Conservation (phyloP, 2,113 vertebrate species). For the Fukomys damarensis region DNA sequence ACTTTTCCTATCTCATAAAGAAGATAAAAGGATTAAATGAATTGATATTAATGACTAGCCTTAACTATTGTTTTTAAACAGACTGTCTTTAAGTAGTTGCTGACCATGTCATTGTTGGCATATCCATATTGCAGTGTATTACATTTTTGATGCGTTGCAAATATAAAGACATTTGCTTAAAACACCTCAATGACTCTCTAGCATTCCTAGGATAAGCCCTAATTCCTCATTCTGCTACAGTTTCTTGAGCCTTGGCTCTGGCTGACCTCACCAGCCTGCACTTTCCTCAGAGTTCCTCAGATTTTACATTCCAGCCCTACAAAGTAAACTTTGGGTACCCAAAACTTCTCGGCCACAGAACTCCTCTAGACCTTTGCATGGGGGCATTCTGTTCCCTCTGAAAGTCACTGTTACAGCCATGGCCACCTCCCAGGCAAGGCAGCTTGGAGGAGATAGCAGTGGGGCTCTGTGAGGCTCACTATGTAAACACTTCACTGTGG, state of each 20-base stretch:
- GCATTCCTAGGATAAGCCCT: not conserved
- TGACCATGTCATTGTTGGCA: not conserved
- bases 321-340: not conserved
- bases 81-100: not conserved
- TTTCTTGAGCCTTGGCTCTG: not conserved
- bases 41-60: not conserved
- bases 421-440: accelerated
- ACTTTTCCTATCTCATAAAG: not conserved
- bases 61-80: not conserved
- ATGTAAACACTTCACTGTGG: accelerated
- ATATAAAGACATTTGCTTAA: not conserved
- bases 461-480: accelerated
- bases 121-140: not conserved
- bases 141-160: not conserved
- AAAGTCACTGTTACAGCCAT: not conserved
- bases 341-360: not conserved
- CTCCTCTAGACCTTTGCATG: not conserved
- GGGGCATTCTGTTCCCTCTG: not conserved
- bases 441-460: not conserved
- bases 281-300: not conserved
- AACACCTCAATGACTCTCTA: not conserved
- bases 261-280: not conserved
- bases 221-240: not conserved
- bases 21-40: not conserved
- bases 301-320: not conserved